Evolutionary conservation across 2,113 vertebrate species (phyloP).

Genomic region (Callocephalon fimbriatum): DNA sequence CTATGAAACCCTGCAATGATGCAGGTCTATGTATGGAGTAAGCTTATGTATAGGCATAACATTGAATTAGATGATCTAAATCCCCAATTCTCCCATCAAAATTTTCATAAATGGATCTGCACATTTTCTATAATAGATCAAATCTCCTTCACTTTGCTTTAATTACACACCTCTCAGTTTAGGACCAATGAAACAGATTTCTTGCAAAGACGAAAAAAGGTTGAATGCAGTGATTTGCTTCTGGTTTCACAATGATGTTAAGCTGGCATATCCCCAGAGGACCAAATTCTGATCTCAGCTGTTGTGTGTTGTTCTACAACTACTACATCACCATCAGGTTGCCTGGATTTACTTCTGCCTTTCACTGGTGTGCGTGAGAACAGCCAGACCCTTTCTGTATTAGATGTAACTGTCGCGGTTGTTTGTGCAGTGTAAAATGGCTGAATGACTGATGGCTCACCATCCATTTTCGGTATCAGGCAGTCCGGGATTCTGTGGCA

Average conservation of each 20-base stretch:
- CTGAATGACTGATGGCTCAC: slow-evolving; percentile 14
- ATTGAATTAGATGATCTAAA: not conserved
- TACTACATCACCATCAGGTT: fast-evolving
- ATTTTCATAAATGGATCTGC: not conserved
- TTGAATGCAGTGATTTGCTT: not conserved
- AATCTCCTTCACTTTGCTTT: not conserved
- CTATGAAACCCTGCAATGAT: not conserved
- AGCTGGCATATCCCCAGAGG: not conserved
- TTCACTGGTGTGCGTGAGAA: not conserved
- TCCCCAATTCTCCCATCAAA: not conserved
- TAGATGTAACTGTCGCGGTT: not conserved
- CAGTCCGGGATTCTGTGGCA: slow-evolving; percentile 49
- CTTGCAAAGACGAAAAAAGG: not conserved
- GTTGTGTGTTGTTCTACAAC: not conserved
- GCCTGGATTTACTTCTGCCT: not conserved
- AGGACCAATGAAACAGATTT: not conserved
- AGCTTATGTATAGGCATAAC: not conserved
- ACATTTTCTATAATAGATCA: not conserved
- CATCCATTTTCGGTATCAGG: not conserved
- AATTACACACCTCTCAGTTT: not conserved
- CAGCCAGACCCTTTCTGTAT: not conserved
- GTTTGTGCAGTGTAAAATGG: slow-evolving; percentile 13
- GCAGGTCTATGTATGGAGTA: not conserved
- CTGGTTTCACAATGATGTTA: not conserved
- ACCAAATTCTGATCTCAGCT: not conserved